phyloP scores from a whole-genome alignment of 2,888 invertebrate genomes.

The Diaprepes abbreviatus region DNA sequence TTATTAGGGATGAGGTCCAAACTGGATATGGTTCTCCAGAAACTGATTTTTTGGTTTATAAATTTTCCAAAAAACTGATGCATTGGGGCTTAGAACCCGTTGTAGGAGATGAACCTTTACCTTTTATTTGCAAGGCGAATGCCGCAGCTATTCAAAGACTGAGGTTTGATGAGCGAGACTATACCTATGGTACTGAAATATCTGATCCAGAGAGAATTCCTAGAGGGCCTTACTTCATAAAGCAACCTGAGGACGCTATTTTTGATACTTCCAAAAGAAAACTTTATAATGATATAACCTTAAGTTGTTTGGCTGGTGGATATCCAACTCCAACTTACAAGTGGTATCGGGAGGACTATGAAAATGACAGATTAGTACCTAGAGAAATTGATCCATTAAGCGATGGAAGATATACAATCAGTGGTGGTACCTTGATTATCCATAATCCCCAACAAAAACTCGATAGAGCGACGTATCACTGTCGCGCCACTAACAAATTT shows the following conservation, averaged over 20 bases:
- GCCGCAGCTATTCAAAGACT: constrained; percentile 80
- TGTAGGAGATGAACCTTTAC: constrained; percentile 80
- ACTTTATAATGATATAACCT: constrained; percentile 79
- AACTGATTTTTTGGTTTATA: constrained; percentile 85
- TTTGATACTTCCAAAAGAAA: constrained; percentile 84
- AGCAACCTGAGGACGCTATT: constrained; percentile 86
- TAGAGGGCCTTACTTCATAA: constrained; percentile 89
- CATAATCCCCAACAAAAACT: constrained; percentile 82
- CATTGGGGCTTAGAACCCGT: constrained; percentile 90
- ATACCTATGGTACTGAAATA: constrained; percentile 88
- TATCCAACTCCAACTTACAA: constrained; percentile 91
- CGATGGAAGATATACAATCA: constrained; percentile 84
- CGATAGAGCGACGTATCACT: constrained; percentile 92
- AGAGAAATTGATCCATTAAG: constrained; percentile 82
- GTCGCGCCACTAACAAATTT: constrained; percentile 90
- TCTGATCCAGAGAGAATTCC: constrained; percentile 86
- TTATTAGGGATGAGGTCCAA: constrained; percentile 75
- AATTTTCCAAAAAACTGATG: constrained; percentile 78
- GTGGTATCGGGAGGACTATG: constrained; percentile 91
- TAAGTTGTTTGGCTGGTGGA: constrained; percentile 88
- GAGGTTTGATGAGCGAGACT: constrained; percentile 81
- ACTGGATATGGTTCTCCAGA: constrained; percentile 58
- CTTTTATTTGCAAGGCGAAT: constrained; percentile 92
- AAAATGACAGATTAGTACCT: constrained; percentile 81
- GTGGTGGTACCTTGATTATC: constrained; percentile 93